Percentiles rank a stretch among this genome's conserved stretches.
Evolutionary conservation across 2,888 invertebrate species (phyloP).

Genomic region (Galerucella pusilla): DNA sequence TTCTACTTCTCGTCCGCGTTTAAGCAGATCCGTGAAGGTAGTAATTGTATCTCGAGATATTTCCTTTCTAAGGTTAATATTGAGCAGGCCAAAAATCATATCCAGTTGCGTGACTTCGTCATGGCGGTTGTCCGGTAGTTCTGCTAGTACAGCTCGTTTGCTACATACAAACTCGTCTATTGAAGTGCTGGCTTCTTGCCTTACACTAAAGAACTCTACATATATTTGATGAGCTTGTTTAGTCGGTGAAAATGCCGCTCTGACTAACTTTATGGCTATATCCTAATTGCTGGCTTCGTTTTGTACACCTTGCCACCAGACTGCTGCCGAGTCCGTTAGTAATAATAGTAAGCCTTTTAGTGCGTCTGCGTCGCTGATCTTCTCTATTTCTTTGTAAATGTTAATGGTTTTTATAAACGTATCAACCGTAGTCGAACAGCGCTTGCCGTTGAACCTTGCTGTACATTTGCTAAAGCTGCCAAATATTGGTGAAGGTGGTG

Average conservation of each 20-base stretch:
- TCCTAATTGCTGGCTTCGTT: conserved; percentile 35
- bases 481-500: not conserved
- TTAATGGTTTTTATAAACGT: conserved; percentile 40
- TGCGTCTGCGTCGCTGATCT: conserved; percentile 37
- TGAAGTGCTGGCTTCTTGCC: conserved; percentile 31
- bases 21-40: not conserved
- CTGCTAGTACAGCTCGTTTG: conserved; percentile 42
- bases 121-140: conserved; percentile 36
- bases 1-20: conserved; percentile 23
- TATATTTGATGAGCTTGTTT: conserved; percentile 44
- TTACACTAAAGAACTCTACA: conserved; percentile 36
- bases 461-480: conserved; percentile 25
- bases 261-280: conserved; percentile 33
- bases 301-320: conserved; percentile 42
- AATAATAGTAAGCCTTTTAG: conserved; percentile 41
- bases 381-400: conserved; percentile 28
- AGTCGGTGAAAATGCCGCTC: conserved; percentile 40
- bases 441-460: conserved; percentile 18
- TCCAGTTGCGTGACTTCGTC: conserved; percentile 46
- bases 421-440: conserved; percentile 33
- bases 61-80: not conserved
- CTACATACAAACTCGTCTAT: conserved; percentile 40
- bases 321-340: conserved; percentile 32
- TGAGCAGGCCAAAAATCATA: conserved; percentile 41
- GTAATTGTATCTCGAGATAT: no score